phyloP scores from a whole-genome alignment of 2,113 vertebrate species.

The Mus spicilegus region DNA sequence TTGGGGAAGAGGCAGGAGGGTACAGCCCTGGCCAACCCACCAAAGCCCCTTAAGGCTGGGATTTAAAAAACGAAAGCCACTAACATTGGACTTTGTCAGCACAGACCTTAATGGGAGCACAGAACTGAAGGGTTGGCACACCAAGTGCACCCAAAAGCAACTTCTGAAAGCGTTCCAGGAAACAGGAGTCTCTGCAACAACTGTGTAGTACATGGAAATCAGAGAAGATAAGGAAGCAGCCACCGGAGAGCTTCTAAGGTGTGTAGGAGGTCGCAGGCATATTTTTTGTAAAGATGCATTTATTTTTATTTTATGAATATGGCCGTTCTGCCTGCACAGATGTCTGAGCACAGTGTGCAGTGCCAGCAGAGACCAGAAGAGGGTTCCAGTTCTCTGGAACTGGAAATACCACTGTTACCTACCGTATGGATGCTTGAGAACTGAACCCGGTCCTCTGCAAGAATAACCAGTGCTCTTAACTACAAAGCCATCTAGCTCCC shows the following conservation, averaged over 20 bases:
- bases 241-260: background rate
- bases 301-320: background rate
- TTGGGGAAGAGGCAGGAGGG: background rate
- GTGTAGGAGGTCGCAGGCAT: background rate
- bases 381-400: background rate
- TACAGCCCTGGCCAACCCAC: background rate
- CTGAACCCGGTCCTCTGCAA: background rate
- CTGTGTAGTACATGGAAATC: background rate
- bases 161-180: background rate
- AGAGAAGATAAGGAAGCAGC: background rate
- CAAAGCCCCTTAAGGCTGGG: background rate
- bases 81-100: background rate
- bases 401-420: background rate
- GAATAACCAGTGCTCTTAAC: background rate
- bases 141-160: background rate
- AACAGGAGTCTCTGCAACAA: background rate
- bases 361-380: background rate
- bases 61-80: slow-evolving; percentile 15
- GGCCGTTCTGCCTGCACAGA: background rate
- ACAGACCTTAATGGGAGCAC: background rate
- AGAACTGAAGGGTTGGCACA: background rate
- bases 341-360: background rate
- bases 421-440: background rate
- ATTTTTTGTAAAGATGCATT: background rate
- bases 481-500: background rate